A percentile compares a stretch with the other conserved stretches of the same genome.
Conservation (phyloP, 30 jellyfish, hydroid and myxozoan species). For the Chrysaora quinquecirrha region DNA sequence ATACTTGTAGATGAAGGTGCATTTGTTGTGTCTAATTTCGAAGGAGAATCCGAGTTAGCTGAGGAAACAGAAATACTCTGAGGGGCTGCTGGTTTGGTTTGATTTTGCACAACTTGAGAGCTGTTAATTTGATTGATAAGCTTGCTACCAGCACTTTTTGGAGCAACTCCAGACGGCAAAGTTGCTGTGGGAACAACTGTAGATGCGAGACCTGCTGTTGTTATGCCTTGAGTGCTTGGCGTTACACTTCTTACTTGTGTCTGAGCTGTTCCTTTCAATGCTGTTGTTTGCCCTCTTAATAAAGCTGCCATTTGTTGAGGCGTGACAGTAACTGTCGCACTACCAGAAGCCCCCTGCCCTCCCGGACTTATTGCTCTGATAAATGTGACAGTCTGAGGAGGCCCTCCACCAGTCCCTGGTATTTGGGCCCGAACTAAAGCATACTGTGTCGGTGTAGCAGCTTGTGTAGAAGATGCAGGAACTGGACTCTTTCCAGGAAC, state of each 20-base stretch:
- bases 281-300: constrained; percentile 82
- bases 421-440: constrained; percentile 98
- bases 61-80: constrained; percentile 16
- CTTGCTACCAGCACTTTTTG: constrained; percentile 37
- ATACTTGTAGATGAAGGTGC: background rate
- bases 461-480: constrained; percentile 57
- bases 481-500: constrained; percentile 45
- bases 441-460: constrained; percentile 96
- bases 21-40: background rate
- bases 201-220: constrained; percentile 83
- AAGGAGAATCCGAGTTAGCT: background rate
- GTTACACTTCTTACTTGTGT: constrained; percentile 61
- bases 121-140: constrained; percentile 33
- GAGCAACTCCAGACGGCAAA: constrained; percentile 49
- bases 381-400: constrained; percentile 96
- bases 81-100: constrained; percentile 2
- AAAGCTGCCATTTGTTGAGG: constrained; percentile 99
- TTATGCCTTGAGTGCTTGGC: constrained; percentile 67
- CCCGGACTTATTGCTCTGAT: constrained; percentile 97
- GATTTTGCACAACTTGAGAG: no score
- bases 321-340: constrained; percentile 96
- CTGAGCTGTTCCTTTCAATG: constrained; percentile 80
- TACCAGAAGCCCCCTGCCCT: constrained; percentile 80
- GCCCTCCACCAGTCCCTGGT: constrained; percentile 97
- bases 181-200: constrained; percentile 52